Evolutionary conservation across 2,888 invertebrate genomes (phyloP).

Genomic region (Drosophila paracracens): DNA sequence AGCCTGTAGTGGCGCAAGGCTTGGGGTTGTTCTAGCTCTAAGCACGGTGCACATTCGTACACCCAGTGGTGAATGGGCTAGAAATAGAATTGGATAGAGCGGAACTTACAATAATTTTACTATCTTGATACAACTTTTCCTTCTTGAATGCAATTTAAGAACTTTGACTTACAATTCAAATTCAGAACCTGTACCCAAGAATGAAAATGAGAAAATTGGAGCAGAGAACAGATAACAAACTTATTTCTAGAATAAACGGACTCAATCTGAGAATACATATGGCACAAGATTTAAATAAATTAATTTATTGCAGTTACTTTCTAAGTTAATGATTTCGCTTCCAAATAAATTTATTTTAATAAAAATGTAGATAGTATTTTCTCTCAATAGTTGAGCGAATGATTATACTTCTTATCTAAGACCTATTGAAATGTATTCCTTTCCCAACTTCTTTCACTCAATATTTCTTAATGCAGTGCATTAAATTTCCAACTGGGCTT

Average conservation of each 20-base stretch:
- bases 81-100: not conserved
- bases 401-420: not conserved
- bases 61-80: slow-evolving; percentile 36
- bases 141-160: not conserved
- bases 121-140: not conserved
- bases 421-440: not conserved
- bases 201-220: not conserved
- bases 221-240: not conserved
- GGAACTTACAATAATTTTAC: not conserved
- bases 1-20: slow-evolving; percentile 10
- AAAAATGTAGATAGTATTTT: not conserved
- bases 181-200: not conserved
- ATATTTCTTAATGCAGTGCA: not conserved
- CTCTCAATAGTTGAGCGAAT: not conserved
- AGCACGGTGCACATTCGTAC: slow-evolving; percentile 1
- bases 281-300: not conserved
- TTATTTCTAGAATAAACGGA: not conserved
- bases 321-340: too few relatives aligned
- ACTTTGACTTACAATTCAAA: not conserved
- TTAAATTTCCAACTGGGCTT: slow-evolving; percentile 55
- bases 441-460: not conserved
- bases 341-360: not conserved
- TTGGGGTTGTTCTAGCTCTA: slow-evolving; percentile 16
- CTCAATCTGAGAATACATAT: not conserved
- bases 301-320: not conserved